Base-by-base conservation (phyloP, 2,797 vertebrate species). In the Podarcis siculus region DNA sequence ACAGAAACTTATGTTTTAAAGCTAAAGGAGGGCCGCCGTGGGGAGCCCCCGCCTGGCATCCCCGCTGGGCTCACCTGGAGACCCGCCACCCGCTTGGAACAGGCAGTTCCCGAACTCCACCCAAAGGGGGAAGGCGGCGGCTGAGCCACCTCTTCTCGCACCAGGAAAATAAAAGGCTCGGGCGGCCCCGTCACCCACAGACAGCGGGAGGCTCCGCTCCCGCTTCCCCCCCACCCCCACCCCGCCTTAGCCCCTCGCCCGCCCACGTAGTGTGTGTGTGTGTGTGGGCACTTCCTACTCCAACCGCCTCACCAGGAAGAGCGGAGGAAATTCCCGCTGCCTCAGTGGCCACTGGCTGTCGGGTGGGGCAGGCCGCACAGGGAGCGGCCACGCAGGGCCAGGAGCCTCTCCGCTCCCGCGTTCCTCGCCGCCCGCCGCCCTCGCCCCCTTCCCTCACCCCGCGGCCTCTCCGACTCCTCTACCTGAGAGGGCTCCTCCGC, bases 291-390 rank as follows among this genome's bases (percentile, higher is more conserved):
- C 61, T 77, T 83, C 64, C 75, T 69, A 12, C 10, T 10, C 76
- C 0, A 39, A 32, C 49, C 37, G 76, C 69, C 83, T 55, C 67
- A 3, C 21, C 69, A 75, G 87, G 37, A 73, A 83, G 82, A 32
- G 82, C 76, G 4, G 42, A 23, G 82, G 37, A 9, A 66, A 21
- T 39, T 73, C 88, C 25, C 83, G 69, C 83, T 75, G 69, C 69
- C 86, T 25, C 78, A 35, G 77, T 42, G 58, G 37, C 69, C 67
- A 32, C 61, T n/a, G 69, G 27, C 79, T 37, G 69, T 77, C 69
- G 87, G 87, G 87, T 42, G 87, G 83, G 83, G 88, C 83, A 55
- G 88, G 88, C 83, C 82, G 55, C 83, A 67, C 77, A 66, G 77
- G 87, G 87, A 89, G 87, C 82, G 82, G 87, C 81, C 87, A 30